Evolutionary conservation across 2,113 vertebrate species (phyloP).

Genomic region (Spea bombifrons): DNA sequence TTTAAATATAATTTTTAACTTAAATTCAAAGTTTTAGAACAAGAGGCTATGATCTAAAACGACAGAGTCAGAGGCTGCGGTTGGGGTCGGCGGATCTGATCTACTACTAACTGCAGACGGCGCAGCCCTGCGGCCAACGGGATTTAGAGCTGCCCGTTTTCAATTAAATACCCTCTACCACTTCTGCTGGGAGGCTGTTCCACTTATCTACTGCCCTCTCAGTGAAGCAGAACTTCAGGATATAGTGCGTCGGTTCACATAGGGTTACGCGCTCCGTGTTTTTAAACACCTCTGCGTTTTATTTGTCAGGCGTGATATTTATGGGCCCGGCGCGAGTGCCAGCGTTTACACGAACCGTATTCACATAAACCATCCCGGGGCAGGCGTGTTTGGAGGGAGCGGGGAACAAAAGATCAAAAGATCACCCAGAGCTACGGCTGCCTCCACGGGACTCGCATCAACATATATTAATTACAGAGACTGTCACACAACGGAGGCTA

Average conservation of each 20-base stretch:
- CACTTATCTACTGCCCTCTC: no score
- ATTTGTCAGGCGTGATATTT: neutral
- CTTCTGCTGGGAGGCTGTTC: no score
- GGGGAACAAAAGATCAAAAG: slow-evolving; percentile 24
- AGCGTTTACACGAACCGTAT: slow-evolving; percentile 34
- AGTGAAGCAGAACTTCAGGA: no score
- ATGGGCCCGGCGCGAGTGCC: neutral
- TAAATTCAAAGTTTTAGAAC: no score
- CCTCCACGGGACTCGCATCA: slow-evolving; percentile 9
- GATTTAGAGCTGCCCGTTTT: no score
- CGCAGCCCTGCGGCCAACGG: no score
- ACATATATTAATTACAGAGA: slow-evolving; percentile 47
- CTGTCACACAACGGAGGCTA: slow-evolving; percentile 56
- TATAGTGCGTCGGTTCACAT: neutral
- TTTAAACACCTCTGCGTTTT: neutral
- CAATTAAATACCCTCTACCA: no score
- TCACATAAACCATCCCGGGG: slow-evolving; percentile 27
- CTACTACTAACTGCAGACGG: no score
- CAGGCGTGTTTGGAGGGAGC: slow-evolving; percentile 4
- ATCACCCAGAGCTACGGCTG: slow-evolving; percentile 2
- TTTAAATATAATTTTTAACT: no score
- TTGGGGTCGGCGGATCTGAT: no score
- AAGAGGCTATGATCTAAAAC: no score
- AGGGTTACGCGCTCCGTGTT: neutral
- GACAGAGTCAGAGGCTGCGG: no score